Evolutionary conservation across 2,797 vertebrate genomes (phyloP), one percentile per base, ranked within the genome.

Genomic region (Oceanodroma leucorhoa): DNA sequence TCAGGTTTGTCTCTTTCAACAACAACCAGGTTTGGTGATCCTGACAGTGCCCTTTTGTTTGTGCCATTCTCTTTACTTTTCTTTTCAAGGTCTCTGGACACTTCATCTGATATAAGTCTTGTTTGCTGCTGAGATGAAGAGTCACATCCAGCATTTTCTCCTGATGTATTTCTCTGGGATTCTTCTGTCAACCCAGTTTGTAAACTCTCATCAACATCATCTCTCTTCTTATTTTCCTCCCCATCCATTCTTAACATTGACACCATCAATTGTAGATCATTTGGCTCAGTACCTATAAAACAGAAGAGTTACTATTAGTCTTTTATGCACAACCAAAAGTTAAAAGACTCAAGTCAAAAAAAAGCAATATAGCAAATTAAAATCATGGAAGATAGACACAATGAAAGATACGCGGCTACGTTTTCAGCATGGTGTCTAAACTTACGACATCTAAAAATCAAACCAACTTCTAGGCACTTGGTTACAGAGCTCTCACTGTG

Each of bases 221-320:
- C 94, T 22, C 41, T 93, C 76, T 96, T 96, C 18, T 90, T 95
- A 26, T 91, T 96, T 92, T 96, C 95, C 32, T 95, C 96, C 9
- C 43, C 61, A 83, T 98, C 96, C 98, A 98, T 98, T 71, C 75
- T 93, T 76, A 91, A 73, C 40, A 60, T 84, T 81, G 77, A 46
- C 83, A 67, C 50, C 80, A 88, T 73, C 62, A 62, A 26, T 16
- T 64, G 60, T 15, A 77, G 51, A 71, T 90, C 96, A 97, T 96
- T 57, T 72, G 92, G 55, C 51, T 95, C 72, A 73, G 82, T 58
- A 92, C 73, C 98, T 98, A 85, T 24, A 85, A 96, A 96, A 88
- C 41, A 94, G 85, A 80, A 95, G 61, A 87, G 67, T 45, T 24
- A 26, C 17, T 22, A 55, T 97, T 95, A 97, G 46, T 73, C 43